These are phyloP conservation scores for Monoplex corrugatus DNA, from an alignment of 2,888 invertebrate genomes.

Conservation along the genomic window DNA sequence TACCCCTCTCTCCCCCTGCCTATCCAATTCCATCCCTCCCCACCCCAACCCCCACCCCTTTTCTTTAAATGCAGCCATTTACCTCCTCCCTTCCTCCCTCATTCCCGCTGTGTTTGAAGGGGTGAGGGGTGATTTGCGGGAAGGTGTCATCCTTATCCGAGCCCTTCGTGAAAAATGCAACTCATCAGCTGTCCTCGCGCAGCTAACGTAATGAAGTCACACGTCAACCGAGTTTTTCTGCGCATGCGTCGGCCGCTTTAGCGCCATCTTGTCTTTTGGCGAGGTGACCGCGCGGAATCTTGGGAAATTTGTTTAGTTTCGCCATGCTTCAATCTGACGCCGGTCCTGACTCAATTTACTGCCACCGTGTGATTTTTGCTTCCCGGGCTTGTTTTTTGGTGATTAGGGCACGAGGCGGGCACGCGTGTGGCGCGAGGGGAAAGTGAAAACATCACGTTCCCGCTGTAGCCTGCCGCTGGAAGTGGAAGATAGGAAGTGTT, in stretches of 20 bases:
- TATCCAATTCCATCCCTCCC: background rate
- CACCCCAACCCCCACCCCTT: too few species aligned
- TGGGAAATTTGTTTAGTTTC: slow-evolving; percentile 33
- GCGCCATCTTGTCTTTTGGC: slow-evolving; percentile 39
- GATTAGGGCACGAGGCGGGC: background rate
- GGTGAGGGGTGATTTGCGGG: background rate
- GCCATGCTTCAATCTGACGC: slow-evolving; percentile 39
- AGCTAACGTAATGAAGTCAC: slow-evolving; percentile 29
- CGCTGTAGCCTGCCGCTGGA: too few species aligned
- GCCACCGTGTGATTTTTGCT: background rate
- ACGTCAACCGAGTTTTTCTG: slow-evolving; percentile 30
- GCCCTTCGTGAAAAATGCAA: slow-evolving; percentile 26
- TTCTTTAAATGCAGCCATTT: too few species aligned
- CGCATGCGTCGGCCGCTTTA: slow-evolving; percentile 28
- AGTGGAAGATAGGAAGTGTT: background rate
- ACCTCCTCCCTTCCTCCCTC: background rate
- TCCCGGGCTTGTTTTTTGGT: slow-evolving; percentile 13
- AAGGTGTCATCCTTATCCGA: background rate
- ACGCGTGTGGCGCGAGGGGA: background rate
- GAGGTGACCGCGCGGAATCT: slow-evolving; percentile 34
- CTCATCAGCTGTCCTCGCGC: slow-evolving; percentile 34
- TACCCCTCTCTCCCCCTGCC: background rate
- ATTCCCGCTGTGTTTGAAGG: background rate
- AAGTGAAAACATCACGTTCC: background rate
- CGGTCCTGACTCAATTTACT: slow-evolving; percentile 26